Base-by-base conservation (phyloP, 2,888 invertebrate genomes). In the Dryocosmus kuriphilus region DNA sequence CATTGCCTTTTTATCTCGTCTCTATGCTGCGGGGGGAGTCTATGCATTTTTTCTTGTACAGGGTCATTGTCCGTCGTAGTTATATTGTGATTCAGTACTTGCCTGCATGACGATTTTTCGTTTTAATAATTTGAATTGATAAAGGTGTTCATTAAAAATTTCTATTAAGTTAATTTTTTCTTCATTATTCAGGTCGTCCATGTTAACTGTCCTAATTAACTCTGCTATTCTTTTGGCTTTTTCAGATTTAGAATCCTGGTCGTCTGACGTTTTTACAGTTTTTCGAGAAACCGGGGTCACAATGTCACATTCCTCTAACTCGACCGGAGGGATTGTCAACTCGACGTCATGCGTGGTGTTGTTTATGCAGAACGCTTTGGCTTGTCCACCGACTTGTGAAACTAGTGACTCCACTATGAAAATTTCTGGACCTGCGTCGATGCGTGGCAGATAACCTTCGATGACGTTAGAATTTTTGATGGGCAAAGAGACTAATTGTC, bases 261-360 rank as follows among this genome's bases (percentile, higher is more conserved):
- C 16, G 16, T 46, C 46, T 46, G 4, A 0, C 0, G 2, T 6
- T 8, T 22, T 22, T n/a, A 0, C 8, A 6, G 55, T 3, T n/a
- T 55, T 55, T 6, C 8, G 55, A 7, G 22, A 16, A 8, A 6
- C 6, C 9, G n/a, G 55, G 9, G 1, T 55, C 16, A 19, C 0
- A 19, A 57, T 55, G 5, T 74, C 55, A 4, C 14, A 74, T 16
- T 74, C 74, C 55, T 41, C 22, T 19, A 74, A 24, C 30, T 30
- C 1, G 8, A 74, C 11, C 4, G 74, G 1, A 19, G 74, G 74
- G 3, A 74, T 27, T 5, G 55, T 46, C n/a, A n/a, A n/a, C n/a
- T n/a, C n/a, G n/a, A n/a, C n/a, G n/a, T n/a, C n/a, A n/a, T n/a
- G 7, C 4, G 55, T 24, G 27, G 46, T 74, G 14, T 55, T 55